Evolutionary conservation across 2,888 invertebrate species (phyloP), one percentile per base, ranked within the genome.

Genomic region (Erebia epiphron): DNA sequence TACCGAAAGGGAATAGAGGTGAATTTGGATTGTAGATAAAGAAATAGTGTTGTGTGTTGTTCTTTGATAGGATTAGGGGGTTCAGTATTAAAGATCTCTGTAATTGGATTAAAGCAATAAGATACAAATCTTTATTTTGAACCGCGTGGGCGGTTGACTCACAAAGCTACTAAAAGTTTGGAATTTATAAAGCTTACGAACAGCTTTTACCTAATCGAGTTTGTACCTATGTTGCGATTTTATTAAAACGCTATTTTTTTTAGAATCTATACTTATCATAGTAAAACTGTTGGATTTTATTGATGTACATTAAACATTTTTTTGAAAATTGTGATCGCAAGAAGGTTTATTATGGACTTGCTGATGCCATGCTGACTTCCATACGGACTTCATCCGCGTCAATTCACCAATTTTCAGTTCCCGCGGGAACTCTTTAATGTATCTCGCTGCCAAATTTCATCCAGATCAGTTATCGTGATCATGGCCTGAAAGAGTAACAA

Each of bases 21-120:
- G 71, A 79, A 80, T 79, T 81, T 84, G 83, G 83, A 11, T 35
- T 67, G 46, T 85, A 56, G 8, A 49, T 35, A 49, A 62, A 3
- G 21, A 64, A 63, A n/a, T n/a, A 70, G 61, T 62, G 18, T 21
- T 57, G 66, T 49, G 26, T 21, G 58, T 66, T 46, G 63, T 60
- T 72, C 71, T 66, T 62, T 74, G 65, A 71, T 69, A 73, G 71
- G 69, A 71, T 72, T 70, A 75, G 68, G 58, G 65, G 65, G 73
- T 67, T 66, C 67, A 67, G 72, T 69, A 74, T 73, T 68, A 73
- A 73, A 75, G 68, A 67, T 68, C 67, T 56, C 56, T 54, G 68
- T 74, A 74, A 74, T 74, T 72, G 74, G 74, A 74, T 74, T 74
- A 74, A 35, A 13, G 70, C 70, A 70, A 72, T 74, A 74, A 70